Percentiles rank a stretch among this genome's conserved stretches.
phyloP scores from a whole-genome alignment of 2,113 vertebrate species.

The Gasterosteus aculeatus region DNA sequence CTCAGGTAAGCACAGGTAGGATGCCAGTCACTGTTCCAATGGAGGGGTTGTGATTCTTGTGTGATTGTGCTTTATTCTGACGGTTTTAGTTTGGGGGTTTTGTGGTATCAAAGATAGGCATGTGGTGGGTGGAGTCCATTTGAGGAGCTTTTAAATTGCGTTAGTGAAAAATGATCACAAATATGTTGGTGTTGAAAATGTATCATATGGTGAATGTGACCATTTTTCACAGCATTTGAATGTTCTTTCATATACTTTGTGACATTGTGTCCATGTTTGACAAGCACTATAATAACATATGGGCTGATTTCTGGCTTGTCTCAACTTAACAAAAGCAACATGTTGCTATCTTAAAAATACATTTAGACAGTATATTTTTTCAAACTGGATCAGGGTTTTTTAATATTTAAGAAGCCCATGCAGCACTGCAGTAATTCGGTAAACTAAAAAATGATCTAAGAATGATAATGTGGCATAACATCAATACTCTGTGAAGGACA shows the following conservation, averaged over 20 bases:
- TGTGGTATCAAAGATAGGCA: not conserved
- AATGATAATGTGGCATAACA: not conserved
- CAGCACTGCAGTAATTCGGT: not conserved
- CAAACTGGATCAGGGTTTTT: not conserved
- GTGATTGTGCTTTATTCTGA: not conserved
- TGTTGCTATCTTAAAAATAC: not conserved
- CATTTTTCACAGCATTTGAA: not conserved
- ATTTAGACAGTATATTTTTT: no score
- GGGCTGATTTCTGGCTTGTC: not conserved
- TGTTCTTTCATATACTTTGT: not conserved
- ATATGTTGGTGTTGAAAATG: not conserved
- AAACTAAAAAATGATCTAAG: not conserved
- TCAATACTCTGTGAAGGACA: not conserved
- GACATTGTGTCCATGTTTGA: not conserved
- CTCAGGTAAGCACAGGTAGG: slow-evolving; percentile 62
- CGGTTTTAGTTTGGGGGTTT: not conserved
- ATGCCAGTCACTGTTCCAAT: not conserved
- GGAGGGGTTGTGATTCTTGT: not conserved
- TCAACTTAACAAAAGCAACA: not conserved
- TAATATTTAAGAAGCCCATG: not conserved
- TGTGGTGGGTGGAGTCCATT: not conserved
- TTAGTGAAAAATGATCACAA: not conserved
- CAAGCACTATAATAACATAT: not conserved
- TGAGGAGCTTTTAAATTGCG: not conserved
- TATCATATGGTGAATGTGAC: not conserved